Percentiles rank a stretch among this genome's conserved stretches.
Conservation (phyloP, 2,113 vertebrate genomes). For the Galeopterus variegatus region DNA sequence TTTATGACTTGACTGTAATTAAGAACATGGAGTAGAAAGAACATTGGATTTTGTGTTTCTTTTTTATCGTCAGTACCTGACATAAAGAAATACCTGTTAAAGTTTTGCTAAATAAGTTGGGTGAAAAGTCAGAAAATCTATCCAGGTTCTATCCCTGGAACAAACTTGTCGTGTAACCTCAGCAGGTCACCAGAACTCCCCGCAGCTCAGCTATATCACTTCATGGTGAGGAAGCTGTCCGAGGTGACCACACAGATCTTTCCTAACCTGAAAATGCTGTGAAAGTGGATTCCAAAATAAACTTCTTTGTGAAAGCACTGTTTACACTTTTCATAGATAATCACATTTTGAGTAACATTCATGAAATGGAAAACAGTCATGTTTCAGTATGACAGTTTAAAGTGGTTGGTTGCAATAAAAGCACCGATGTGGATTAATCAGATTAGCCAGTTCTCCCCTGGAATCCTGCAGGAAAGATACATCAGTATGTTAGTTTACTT, state of each 20-base stretch:
- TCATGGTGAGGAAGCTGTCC: not conserved
- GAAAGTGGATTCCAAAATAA: not conserved
- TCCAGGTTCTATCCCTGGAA: not conserved
- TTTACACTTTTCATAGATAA: not conserved
- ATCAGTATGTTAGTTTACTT: not conserved
- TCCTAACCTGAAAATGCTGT: constrained; percentile 43
- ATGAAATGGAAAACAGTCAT: not conserved
- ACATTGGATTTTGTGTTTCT: not conserved
- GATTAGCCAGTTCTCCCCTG: not conserved
- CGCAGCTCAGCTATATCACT: not conserved
- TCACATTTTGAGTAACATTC: not conserved
- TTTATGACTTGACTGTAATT: constrained; percentile 30
- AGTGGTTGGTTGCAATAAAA: not conserved
- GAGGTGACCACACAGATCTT: not conserved
- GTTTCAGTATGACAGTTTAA: not conserved
- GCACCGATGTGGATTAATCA: not conserved
- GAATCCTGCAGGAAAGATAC: not conserved
- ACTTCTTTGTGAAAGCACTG: not conserved
- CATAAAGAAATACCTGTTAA: not conserved
- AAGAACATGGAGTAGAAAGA: not conserved
- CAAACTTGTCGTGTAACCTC: not conserved
- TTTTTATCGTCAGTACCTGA: not conserved
- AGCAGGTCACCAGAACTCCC: not conserved
- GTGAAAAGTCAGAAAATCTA: not conserved
- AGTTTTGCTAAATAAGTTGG: constrained; percentile 1